Conservation (phyloP, 2,888 invertebrate species). For the Bursaphelenchus okinawaensis region DNA sequence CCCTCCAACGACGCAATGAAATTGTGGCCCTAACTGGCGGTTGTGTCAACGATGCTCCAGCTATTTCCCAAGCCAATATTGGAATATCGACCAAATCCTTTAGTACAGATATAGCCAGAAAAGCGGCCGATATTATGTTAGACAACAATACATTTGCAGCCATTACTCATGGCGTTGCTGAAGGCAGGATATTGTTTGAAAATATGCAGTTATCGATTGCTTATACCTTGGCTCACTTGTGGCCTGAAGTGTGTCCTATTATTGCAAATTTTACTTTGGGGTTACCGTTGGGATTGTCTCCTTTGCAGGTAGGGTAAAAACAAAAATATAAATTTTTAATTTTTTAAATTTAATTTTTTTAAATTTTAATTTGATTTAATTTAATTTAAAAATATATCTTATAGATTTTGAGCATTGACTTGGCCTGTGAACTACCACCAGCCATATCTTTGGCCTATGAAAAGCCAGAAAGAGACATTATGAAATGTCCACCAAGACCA, state of each 20-base stretch:
- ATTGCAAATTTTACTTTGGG: slow-evolving; percentile 16
- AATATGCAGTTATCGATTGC: slow-evolving; percentile 15
- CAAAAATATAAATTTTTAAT: neutral
- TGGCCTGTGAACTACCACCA: slow-evolving; percentile 20
- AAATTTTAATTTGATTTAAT: neutral
- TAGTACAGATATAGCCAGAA: slow-evolving; percentile 4
- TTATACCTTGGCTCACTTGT: slow-evolving; percentile 12
- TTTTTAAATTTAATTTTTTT: neutral
- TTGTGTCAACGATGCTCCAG: slow-evolving; percentile 17
- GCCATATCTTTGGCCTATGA: slow-evolving; percentile 22
- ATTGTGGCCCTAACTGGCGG: slow-evolving; percentile 16
- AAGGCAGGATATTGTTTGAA: slow-evolving; percentile 10
- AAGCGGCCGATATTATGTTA: slow-evolving; percentile 9
- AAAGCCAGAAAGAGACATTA: slow-evolving; percentile 17
- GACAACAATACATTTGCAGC: neutral
- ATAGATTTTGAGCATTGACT: slow-evolving; percentile 18
- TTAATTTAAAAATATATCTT: neutral
- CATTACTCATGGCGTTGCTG: slow-evolving; percentile 6
- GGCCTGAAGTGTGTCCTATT: slow-evolving; percentile 16
- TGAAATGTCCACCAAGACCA: slow-evolving; percentile 18
- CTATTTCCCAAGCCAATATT: slow-evolving; percentile 17
- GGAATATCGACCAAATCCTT: slow-evolving; percentile 6
- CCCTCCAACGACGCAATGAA: slow-evolving; percentile 9
- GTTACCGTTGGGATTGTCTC: slow-evolving; percentile 10
- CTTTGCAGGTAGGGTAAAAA: slow-evolving; percentile 4